These are phyloP conservation scores for Sebastes miniatus DNA, from an alignment of 2,797 vertebrate species.

Conservation along the genomic window DNA sequence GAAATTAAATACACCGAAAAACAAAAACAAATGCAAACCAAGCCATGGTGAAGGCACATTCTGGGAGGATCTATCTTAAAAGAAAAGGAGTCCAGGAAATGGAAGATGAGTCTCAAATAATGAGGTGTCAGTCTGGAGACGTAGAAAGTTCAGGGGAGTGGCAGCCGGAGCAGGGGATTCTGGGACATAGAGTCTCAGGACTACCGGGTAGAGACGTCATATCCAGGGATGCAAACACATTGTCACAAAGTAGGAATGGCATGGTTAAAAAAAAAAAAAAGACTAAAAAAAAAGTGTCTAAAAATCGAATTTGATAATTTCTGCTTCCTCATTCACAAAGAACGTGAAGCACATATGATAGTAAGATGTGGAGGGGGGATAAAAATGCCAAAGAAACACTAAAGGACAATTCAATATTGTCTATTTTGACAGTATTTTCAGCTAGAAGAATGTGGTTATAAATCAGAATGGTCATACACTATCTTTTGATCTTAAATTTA, in stretches of 20 bases:
- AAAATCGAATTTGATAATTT: not conserved
- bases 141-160: constrained; percentile 22
- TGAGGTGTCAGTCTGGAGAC: constrained; percentile 16
- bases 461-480: not conserved
- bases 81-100: constrained; percentile 37
- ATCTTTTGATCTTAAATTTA: not conserved
- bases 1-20: constrained; percentile 46
- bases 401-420: not conserved
- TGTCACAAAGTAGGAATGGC: not conserved
- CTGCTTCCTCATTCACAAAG: not conserved
- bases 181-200: constrained; percentile 24
- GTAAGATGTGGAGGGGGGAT: not conserved
- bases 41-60: constrained; percentile 82
- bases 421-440: not conserved
- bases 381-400: not conserved
- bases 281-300: not conserved
- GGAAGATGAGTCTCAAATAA: constrained; percentile 6
- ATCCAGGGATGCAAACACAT: constrained; percentile 60
- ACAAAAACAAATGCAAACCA: constrained; percentile 44
- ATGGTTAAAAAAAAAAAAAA: too few species aligned
- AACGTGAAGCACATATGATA: not conserved
- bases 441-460: not conserved
- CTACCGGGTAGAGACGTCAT: not conserved
- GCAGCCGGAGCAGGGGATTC: constrained; percentile 25
- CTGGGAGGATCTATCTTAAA: constrained; percentile 65